Evolutionary conservation across 2,113 vertebrate species (phyloP), one percentile per base, ranked within the genome.

Genomic region (Pterocles burchelli): DNA sequence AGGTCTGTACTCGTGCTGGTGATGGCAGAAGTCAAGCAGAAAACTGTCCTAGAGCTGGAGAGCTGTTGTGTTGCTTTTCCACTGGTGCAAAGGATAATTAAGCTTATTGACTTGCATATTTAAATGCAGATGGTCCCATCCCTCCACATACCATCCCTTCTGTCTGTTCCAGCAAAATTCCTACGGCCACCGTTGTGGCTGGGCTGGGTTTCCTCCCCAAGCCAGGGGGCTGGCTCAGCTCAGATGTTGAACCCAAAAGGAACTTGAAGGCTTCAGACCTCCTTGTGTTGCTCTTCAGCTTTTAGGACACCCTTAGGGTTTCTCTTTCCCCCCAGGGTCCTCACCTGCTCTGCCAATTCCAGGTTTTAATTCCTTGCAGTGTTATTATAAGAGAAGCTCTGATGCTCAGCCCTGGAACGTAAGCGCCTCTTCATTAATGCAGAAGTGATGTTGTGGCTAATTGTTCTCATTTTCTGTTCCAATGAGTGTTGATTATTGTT

Each of bases 401-500:
- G 80, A 81, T 0, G 0, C 59, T 86, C 89, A 84, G 59, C 87
- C 33, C 15, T 28, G 34, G 51, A 75, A 59, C 48, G 14, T 26
- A 45, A 92, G 80, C 19, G 1, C 62, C 77, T 94, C 93, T 95
- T 94, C 84, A 65, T 94, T 92, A 92, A 68, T 36, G 68, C 38
- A 3, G 4, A 48, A 95, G 68, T 75, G 78, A 84, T 86, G 75
- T 68, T 94, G 77, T 73, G 78, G 72, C 70, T 96, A 88, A 92
- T 96, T 93, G 79, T 80, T 94, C 79, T 46, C 41, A 43, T 90
- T 88, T 91, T 77, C 82, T 63, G 38, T 67, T 93, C 73, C 45
- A 81, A 84, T 75, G 19, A 86, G 13, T 14, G 43, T 13, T 79
- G 46, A 62, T 95, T 63, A 11, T 85, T 77, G 71, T 94, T 90